These are phyloP conservation scores for Steinernema khuongi DNA, from an alignment of 1,140 invertebrate species.

Conservation along the genomic window DNA sequence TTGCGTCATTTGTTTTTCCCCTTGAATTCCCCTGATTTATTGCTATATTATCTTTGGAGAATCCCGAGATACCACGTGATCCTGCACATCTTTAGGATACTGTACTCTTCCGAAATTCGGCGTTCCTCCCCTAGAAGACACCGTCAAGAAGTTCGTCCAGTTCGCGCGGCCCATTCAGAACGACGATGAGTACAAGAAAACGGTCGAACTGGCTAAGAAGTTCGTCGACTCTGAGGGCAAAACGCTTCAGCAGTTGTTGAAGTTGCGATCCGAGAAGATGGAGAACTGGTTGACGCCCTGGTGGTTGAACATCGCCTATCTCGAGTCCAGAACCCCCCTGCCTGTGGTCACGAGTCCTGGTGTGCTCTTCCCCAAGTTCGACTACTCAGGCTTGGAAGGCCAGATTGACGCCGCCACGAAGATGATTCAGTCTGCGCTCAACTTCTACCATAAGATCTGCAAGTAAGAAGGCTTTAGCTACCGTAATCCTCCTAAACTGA, in stretches of 20 bases:
- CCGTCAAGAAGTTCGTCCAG: constrained; percentile 38
- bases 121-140: constrained; percentile 35
- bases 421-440: constrained; percentile 46
- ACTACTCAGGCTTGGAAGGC: constrained; percentile 41
- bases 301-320: constrained; percentile 55
- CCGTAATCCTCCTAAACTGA: background rate
- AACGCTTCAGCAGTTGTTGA: constrained; percentile 42
- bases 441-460: constrained; percentile 46
- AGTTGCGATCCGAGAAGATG: constrained; percentile 44
- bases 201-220: constrained; percentile 36
- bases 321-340: constrained; percentile 47
- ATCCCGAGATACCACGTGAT: no score
- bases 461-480: constrained; percentile 29
- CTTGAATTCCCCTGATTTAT: no score
- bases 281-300: constrained; percentile 56
- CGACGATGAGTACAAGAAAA: constrained; percentile 34
- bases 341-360: constrained; percentile 54
- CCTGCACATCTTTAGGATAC: constrained; percentile 11
- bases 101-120: background rate
- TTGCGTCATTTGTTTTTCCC: no score
- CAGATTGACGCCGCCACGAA: constrained; percentile 54
- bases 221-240: constrained; percentile 43
- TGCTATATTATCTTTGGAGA: no score
- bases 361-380: constrained; percentile 48
- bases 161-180: constrained; percentile 41